Conservation (phyloP, 64 coral and sea anemone species). For the Exaiptasia diaphana region DNA sequence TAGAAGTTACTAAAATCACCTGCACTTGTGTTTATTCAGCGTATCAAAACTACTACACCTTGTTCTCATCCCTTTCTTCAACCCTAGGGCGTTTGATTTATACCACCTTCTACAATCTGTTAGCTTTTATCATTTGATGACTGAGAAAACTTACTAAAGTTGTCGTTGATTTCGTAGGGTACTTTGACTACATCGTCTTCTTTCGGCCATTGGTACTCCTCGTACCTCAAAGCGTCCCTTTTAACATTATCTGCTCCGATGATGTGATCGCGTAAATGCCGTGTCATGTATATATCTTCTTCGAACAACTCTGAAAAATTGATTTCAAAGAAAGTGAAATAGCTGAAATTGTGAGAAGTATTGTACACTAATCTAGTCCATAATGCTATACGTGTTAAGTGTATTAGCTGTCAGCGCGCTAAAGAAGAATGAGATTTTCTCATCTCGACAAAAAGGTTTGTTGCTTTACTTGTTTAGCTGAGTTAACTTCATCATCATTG, state of each 20-base stretch:
- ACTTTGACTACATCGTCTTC: conserved; percentile 18
- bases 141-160: conserved; percentile 46
- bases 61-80: too few species aligned
- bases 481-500: neutral
- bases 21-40: too few species aligned
- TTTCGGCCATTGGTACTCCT: conserved; percentile 42
- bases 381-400: neutral
- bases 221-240: conserved; percentile 63
- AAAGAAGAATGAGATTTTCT: neutral
- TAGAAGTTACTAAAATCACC: too few species aligned
- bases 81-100: too few species aligned
- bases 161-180: conserved; percentile 9
- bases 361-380: too few species aligned
- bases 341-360: neutral
- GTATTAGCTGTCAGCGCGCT: neutral
- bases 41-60: too few species aligned
- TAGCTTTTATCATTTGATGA: too few species aligned
- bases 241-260: conserved; percentile 58
- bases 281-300: conserved; percentile 78
- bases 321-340: neutral
- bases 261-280: conserved; percentile 50
- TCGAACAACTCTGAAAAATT: conserved; percentile 68
- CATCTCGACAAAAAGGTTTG: neutral
- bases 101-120: too few species aligned
- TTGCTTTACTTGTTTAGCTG: neutral